A percentile compares a stretch with the other conserved stretches of the same genome.
phyloP scores from a whole-genome alignment of 2,888 invertebrate species.

The Phorcus lineatus region DNA sequence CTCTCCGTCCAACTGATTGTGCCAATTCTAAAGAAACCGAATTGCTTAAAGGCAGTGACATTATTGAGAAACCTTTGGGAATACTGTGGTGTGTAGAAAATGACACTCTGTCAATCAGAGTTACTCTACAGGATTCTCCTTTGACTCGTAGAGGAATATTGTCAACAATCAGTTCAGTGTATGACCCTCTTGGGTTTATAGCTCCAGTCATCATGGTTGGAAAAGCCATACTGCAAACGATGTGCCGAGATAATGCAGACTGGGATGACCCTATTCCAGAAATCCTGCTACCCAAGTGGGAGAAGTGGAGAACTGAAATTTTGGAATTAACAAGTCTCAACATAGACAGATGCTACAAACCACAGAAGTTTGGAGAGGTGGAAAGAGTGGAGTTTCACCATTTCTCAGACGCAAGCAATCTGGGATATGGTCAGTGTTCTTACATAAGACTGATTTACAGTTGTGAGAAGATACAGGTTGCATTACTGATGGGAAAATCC shows the following conservation, averaged over 20 bases:
- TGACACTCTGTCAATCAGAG: constrained; percentile 45
- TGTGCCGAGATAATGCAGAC: constrained; percentile 37
- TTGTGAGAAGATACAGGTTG: constrained; percentile 19
- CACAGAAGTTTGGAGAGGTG: constrained; percentile 38
- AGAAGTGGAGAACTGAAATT: constrained; percentile 36
- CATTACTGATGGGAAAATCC: constrained; percentile 32
- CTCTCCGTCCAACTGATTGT: constrained; percentile 36
- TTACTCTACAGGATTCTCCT: constrained; percentile 38
- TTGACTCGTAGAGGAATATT: constrained; percentile 45
- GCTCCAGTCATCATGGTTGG: constrained; percentile 45
- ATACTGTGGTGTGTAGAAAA: too few relatives aligned
- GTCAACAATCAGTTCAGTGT: constrained; percentile 41
- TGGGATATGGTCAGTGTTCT: constrained; percentile 48
- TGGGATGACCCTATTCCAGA: constrained; percentile 58
- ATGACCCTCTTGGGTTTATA: constrained; percentile 51
- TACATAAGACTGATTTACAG: constrained; percentile 40
- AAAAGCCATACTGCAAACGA: constrained; percentile 46
- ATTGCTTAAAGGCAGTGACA: constrained; percentile 26
- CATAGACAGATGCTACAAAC: constrained; percentile 38
- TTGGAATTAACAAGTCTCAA: constrained; percentile 12
- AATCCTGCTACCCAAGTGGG: constrained; percentile 36
- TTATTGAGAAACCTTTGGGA: constrained; percentile 44
- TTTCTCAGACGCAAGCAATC: constrained; percentile 47
- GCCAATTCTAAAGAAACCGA: constrained; percentile 29
- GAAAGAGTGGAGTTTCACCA: constrained; percentile 39